Conservation (phyloP, 2,888 invertebrate species). For the Aporophyla lueneburgensis region DNA sequence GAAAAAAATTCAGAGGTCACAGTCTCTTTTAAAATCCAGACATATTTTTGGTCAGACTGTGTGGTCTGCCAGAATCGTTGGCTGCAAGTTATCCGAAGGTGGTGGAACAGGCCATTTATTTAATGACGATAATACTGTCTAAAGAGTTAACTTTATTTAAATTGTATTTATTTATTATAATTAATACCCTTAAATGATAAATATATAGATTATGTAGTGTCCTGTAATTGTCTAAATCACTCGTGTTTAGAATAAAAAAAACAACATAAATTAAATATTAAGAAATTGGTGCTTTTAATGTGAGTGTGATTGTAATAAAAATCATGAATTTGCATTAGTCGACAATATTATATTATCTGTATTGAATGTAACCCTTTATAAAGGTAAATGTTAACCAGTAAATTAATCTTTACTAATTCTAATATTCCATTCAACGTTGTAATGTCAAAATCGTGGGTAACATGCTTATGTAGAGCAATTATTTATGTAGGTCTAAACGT, state of each 20-base stretch:
- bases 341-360: conserved; percentile 66
- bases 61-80: neutral
- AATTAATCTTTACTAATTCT: conserved; percentile 24
- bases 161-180: neutral
- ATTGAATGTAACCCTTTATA: conserved; percentile 51
- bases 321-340: conserved; percentile 61
- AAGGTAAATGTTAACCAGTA: conserved; percentile 33
- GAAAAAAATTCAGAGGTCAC: no score
- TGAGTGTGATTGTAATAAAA: conserved; percentile 53
- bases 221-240: conserved; percentile 15
- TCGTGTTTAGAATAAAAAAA: neutral
- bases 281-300: conserved; percentile 69
- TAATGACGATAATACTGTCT: neutral
- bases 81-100: neutral
- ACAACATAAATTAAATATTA: conserved; percentile 34
- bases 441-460: conserved; percentile 61
- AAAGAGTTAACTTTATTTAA: neutral
- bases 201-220: conserved; percentile 17
- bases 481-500: conserved; percentile 20
- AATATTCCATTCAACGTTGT: conserved; percentile 39
- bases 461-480: conserved; percentile 14
- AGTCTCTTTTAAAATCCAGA: no score
- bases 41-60: no score
- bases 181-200: neutral
- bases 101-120: neutral